A percentile compares a stretch with the other conserved stretches of the same genome.
Evolutionary conservation across 2,113 vertebrate species (phyloP).

Genomic region (Todiramphus saurophagus): DNA sequence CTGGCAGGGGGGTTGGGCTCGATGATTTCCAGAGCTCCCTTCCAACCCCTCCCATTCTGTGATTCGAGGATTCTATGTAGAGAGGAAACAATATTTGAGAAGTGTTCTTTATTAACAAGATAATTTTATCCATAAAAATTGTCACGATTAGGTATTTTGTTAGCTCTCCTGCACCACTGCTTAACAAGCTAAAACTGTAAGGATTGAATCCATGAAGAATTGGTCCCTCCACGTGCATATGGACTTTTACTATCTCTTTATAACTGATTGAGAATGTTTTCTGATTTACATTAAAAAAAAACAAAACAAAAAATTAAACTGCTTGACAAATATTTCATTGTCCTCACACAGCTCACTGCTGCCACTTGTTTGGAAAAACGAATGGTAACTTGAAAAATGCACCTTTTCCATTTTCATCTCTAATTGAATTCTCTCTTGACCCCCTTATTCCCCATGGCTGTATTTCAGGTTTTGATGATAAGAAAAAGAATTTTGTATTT

Average conservation of each 20-base stretch:
- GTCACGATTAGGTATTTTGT: background rate
- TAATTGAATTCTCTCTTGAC: slow-evolving; percentile 77
- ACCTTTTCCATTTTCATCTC: slow-evolving; percentile 75
- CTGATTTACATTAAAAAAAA: background rate
- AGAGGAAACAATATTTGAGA: background rate
- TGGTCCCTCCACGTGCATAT: background rate
- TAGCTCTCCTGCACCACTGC: background rate
- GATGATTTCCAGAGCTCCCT: no score
- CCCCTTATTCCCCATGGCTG: slow-evolving; percentile 69
- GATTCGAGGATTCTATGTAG: no score
- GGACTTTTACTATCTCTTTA: background rate
- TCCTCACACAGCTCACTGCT: background rate
- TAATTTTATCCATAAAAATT: background rate
- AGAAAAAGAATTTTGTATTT: slow-evolving; percentile 78
- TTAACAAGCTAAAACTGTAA: background rate
- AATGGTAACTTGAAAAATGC: slow-evolving; percentile 72
- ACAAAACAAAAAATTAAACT: slow-evolving; percentile 9
- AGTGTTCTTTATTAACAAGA: background rate
- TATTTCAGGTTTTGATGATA: slow-evolving; percentile 74
- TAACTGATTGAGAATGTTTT: background rate
- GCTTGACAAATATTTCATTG: slow-evolving; percentile 62
- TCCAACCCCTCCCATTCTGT: no score
- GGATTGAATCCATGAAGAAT: background rate
- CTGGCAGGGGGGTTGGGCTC: no score
- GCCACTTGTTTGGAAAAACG: slow-evolving; percentile 72